Base-by-base conservation (phyloP, 2,113 vertebrate species). In the Takifugu flavidus region DNA sequence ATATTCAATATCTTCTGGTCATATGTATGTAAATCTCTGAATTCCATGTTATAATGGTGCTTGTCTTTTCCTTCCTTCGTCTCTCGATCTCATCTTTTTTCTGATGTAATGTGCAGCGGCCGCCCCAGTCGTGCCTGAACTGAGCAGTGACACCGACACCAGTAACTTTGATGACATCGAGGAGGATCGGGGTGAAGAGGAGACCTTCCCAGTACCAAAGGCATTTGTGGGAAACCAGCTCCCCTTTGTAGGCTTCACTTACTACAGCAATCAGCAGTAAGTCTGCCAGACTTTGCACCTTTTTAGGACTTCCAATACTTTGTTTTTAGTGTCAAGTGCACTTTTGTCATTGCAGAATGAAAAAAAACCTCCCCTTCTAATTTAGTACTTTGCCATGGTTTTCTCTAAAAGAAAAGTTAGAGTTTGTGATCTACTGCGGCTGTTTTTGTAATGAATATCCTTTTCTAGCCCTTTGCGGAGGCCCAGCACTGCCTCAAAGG, bases 81-180 rank as follows among this genome's bases (percentile, higher is more conserved):
- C 25, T 29, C 11, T 11, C 3, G 6, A 6, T 11, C 7, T 50
- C 6, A n/a, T 8, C 20, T 8, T 49, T 49, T 20, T 25, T 49
- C 20, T 50, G 25, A 39, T 50, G 5, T 14, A 5, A 0, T 15
- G 43, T 78, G 47, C 50, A 99, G 97, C 95, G 79, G 95, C 96
- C 29, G 97, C 97, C 56, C 97, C 97, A 6, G 97, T 99, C 58
- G 96, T 99, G 59, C 96, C 97, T 49, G 97, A 99, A 80, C 90
- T 99, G 82, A 98, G 94, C 88, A 95, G 97, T 78, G 97, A 99
- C 81, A 91, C 93, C n/a, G 96, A 99, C 91, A 98, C 97, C 59
- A 99, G 97, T 89, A 98, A 99, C 88, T 99, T 99, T 82, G 97
- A 99, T 75, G 97, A 99, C 72, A 91, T 99, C 13, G 97, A 98